phyloP scores from a whole-genome alignment of 2,113 vertebrate genomes.

The Nesogale talazaci region DNA sequence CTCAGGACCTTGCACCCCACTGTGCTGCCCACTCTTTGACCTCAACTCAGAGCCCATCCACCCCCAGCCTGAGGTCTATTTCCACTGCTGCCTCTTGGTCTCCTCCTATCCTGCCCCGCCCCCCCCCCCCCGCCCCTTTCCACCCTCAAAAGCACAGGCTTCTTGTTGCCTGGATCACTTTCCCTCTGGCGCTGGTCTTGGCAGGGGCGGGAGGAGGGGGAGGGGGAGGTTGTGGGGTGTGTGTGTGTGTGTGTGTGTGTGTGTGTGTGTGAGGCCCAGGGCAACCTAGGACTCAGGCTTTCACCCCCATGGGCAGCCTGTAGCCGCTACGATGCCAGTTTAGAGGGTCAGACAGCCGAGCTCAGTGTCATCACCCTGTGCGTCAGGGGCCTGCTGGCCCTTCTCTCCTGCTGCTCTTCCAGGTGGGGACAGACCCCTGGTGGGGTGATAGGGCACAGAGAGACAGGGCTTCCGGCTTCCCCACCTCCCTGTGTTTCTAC shows the following conservation, averaged over 20 bases:
- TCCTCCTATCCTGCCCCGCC: too few species aligned
- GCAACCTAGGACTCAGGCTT: not conserved
- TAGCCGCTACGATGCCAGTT: not conserved
- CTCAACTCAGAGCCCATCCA: accelerated
- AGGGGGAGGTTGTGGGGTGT: too few species aligned
- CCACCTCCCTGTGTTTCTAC: too few species aligned
- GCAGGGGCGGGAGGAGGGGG: not conserved
- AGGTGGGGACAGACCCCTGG: not conserved
- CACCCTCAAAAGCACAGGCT: not conserved
- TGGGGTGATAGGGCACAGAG: not conserved
- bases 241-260: not conserved
- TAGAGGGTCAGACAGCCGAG: not conserved
- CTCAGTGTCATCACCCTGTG: not conserved
- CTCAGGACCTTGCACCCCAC: not conserved
- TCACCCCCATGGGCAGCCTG: not conserved
- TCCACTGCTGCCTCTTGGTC: not conserved
- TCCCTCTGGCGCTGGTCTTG: not conserved
- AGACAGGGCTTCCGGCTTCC: not conserved
- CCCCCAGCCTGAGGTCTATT: not conserved
- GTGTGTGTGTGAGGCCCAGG: not conserved
- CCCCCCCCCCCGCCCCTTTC: not conserved
- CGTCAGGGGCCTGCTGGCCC: too few species aligned
- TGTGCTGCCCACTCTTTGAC: not conserved
- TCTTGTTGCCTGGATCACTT: not conserved
- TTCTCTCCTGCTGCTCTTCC: not conserved